Conservation (phyloP, 1,140 invertebrate genomes). For the Trichoplusia ni region DNA sequence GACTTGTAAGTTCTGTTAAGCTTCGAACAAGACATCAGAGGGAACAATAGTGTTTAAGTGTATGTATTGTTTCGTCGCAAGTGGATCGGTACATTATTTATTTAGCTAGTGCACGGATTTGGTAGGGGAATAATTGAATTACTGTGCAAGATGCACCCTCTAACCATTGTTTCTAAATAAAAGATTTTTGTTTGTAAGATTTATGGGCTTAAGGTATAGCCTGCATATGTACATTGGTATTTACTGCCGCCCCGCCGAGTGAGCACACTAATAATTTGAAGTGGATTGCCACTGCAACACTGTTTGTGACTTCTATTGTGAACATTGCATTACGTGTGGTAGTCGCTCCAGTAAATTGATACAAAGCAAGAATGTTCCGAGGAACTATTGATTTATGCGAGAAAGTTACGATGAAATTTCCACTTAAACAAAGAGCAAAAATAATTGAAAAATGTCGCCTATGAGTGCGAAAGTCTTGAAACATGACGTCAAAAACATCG, state of each 20-base stretch:
- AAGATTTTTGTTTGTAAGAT: conserved; percentile 17
- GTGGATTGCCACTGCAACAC: conserved; percentile 37
- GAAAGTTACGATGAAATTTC: neutral
- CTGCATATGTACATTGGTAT: conserved; percentile 26
- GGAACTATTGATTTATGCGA: conserved; percentile 6
- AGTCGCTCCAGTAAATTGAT: conserved; percentile 1
- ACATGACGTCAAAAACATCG: conserved; percentile 24
- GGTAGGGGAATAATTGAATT: conserved; percentile 14
- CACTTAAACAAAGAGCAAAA: neutral
- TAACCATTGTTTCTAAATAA: conserved; percentile 12
- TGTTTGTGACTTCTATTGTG: conserved; percentile 30
- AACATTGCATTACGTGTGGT: conserved; percentile 9
- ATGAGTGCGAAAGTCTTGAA: conserved; percentile 16
- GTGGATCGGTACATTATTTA: conserved; percentile 5
- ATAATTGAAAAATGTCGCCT: conserved; percentile 19
- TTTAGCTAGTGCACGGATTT: conserved; percentile 17
- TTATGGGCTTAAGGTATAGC: conserved; percentile 24
- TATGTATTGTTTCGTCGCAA: neutral
- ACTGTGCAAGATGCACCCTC: conserved; percentile 19
- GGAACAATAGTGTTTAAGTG: neutral
- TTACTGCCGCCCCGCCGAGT: conserved; percentile 20
- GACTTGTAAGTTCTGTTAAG: conserved; percentile 22
- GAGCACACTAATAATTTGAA: conserved; percentile 37
- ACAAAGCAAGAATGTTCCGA: conserved; percentile 11
- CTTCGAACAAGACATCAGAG: conserved; percentile 13